Percentiles rank a stretch among this genome's conserved stretches.
Conservation (phyloP, 2,113 vertebrate species). For the Hepsetus odoe region DNA sequence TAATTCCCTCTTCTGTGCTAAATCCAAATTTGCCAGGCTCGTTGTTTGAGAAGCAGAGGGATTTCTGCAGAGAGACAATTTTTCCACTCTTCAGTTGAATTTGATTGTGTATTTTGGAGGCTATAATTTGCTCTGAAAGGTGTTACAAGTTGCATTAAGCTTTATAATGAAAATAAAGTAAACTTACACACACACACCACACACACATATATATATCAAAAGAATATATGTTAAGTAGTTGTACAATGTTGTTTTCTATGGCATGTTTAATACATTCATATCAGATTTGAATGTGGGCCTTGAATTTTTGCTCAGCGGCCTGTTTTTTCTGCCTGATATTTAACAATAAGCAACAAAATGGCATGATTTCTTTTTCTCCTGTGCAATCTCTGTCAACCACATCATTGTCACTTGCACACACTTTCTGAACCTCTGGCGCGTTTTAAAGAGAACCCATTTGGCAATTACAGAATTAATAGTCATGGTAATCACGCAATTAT, state of each 20-base stretch:
- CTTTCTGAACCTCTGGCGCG: slow-evolving; percentile 53
- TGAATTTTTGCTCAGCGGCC: background rate
- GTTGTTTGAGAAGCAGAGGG: slow-evolving; percentile 52
- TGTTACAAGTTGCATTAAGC: background rate
- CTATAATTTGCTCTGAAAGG: slow-evolving; percentile 55
- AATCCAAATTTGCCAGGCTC: slow-evolving; percentile 64
- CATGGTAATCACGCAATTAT: slow-evolving; percentile 71
- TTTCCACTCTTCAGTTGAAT: slow-evolving; percentile 50
- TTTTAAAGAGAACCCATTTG: slow-evolving; percentile 61
- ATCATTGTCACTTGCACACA: slow-evolving; percentile 41
- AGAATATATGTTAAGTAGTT: background rate
- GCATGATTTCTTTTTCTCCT: slow-evolving; percentile 47
- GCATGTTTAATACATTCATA: slow-evolving; percentile 21
- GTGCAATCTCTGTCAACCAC: slow-evolving; percentile 47
- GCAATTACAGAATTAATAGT: slow-evolving; percentile 71
- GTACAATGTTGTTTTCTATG: slow-evolving; percentile 21
- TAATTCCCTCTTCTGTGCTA: slow-evolving; percentile 60
- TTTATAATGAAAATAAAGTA: no score
- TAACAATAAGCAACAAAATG: slow-evolving; percentile 46
- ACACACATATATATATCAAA: background rate
- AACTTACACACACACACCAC: no score
- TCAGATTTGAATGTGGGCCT: no score
- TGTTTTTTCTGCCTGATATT: slow-evolving; percentile 50
- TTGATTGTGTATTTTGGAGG: slow-evolving; percentile 55
- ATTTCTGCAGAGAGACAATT: slow-evolving; percentile 56